Conservation (phyloP, 1,140 invertebrate species). For the Papilio polyxenes region DNA sequence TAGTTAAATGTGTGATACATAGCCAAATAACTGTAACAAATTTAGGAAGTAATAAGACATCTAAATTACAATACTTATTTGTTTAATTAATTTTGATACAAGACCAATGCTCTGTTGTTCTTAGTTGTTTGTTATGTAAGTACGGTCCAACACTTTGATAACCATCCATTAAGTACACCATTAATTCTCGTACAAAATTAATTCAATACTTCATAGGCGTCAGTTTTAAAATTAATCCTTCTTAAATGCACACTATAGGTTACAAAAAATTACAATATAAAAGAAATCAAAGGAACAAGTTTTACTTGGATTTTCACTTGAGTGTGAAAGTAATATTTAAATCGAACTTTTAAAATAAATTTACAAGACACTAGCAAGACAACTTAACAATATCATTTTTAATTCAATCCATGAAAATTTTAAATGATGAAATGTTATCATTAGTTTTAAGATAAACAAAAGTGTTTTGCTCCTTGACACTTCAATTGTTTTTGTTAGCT, state of each 20-base stretch:
- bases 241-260: background rate
- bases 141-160: too few relatives aligned
- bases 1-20: too few relatives aligned
- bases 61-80: too few relatives aligned
- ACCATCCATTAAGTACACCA: too few relatives aligned
- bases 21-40: too few relatives aligned
- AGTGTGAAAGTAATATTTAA: background rate
- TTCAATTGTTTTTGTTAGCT: conserved; percentile 47
- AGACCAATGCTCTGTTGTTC: too few relatives aligned
- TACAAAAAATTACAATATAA: background rate
- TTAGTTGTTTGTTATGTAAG: too few relatives aligned
- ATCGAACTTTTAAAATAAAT: background rate
- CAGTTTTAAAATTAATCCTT: too few relatives aligned
- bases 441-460: conserved; percentile 25
- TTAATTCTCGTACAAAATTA: too few relatives aligned
- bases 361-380: background rate
- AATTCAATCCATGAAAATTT: background rate
- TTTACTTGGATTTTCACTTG: background rate
- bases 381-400: background rate
- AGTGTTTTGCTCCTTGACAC: conserved; percentile 28
- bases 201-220: too few relatives aligned
- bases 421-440: conserved; percentile 9
- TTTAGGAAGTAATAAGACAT: too few relatives aligned
- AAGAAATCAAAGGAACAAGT: background rate
- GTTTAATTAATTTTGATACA: too few relatives aligned